Base-by-base conservation (phyloP, 2,888 invertebrate genomes). In the Metopia argyrocephala region DNA sequence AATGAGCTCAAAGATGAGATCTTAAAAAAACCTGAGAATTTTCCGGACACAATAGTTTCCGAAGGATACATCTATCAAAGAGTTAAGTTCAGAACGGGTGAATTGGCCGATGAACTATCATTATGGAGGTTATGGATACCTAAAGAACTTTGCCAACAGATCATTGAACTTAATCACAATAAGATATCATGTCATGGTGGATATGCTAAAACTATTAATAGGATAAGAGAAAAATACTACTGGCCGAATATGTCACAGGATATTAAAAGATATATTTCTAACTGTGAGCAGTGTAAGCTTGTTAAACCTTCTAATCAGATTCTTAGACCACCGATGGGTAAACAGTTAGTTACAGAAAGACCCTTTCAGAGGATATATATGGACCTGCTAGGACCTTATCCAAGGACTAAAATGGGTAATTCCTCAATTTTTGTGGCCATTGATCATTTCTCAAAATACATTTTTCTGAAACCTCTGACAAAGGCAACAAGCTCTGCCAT, bases 171-270 rank as follows among this genome's bases (percentile, higher is more conserved):
- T 2, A 64, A 21, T 27, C 64, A 64, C 18, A 28, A 50, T 25
- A 18, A 18, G 1, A 18, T 12, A 6, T 64, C 64, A 3, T 64
- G 64, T 64, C 75, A 76, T 27, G 66, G 61, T 7, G 75, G 68
- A 0, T 31, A 45, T 6, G 48, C 18, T 7, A 76, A 76, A 52
- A 68, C 75, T 1, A 21, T 62, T 6, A 21, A 18, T 1, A 2
- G 52, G 7, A 45, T 76, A 5, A 15, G 57, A 15, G 15, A 52
- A 12, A 46, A 52, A 27, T 74, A 27, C n/a, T 74, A 46, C 23
- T 74, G 76, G 69, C 62, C 76, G 3, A 52, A 52, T 15, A 68
- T 76, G 76, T 18, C 28, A 12, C 25, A 27, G 12, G 66, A 66
- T 20, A 21, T 66, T 3, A 66, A 66, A 54, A 23, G 1, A 2